phyloP scores from a whole-genome alignment of 1,140 invertebrate species.

The Epicauta chinensis region DNA sequence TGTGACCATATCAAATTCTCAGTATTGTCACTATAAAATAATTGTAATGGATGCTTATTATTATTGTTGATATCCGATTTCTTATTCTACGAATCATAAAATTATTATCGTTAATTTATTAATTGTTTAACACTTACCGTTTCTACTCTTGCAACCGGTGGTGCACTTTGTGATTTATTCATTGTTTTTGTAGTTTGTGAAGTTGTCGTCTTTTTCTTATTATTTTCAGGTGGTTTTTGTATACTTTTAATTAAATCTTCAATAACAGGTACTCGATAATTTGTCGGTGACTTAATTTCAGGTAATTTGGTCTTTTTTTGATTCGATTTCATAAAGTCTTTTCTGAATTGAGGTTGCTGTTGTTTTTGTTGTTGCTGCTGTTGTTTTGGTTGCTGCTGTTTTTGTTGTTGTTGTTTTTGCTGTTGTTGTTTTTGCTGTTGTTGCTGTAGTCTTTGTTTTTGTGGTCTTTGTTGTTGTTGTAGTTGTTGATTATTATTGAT shows the following conservation, averaged over 20 bases:
- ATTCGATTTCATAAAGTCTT: not conserved
- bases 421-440: constrained; percentile 11
- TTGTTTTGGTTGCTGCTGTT: constrained; percentile 7
- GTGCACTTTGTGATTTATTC: constrained; percentile 25
- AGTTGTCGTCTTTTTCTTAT: not conserved
- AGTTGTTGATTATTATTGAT: too few species aligned
- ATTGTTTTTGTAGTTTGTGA: constrained; percentile 4
- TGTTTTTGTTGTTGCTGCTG: constrained; percentile 9
- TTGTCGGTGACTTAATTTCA: constrained; percentile 22
- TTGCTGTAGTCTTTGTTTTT: not conserved
- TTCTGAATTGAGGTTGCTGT: too few species aligned
- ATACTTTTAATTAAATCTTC: constrained; percentile 51
- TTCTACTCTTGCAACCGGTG: constrained; percentile 5
- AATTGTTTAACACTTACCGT: not conserved
- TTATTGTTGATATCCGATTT: constrained; percentile 30
- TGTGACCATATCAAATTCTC: constrained; percentile 19
- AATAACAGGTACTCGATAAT: constrained; percentile 45
- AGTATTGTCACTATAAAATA: not conserved
- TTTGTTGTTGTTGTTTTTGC: constrained; percentile 14
- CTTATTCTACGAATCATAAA: constrained; percentile 23
- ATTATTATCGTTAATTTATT: constrained; percentile 5
- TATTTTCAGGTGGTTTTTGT: constrained; percentile 17
- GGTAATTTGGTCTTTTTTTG: constrained; percentile 7
- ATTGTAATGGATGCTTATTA: constrained; percentile 10
- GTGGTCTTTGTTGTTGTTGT: constrained; percentile 8